These are phyloP conservation scores for Callinectes sapidus DNA, from an alignment of 2,888 invertebrate species.

Conservation along the genomic window DNA sequence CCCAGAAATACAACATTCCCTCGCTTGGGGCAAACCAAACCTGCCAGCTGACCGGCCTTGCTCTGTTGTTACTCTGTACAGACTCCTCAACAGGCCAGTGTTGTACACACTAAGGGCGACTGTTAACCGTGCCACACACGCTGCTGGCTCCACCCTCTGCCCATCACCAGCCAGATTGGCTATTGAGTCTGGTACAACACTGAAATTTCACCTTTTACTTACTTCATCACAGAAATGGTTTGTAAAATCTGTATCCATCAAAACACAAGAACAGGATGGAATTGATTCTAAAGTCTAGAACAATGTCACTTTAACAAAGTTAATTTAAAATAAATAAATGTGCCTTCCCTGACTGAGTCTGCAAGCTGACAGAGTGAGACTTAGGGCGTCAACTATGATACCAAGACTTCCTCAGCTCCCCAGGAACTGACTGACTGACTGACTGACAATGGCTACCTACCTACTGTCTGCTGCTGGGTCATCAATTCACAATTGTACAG, in stretches of 20 bases:
- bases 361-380: background rate
- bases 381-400: background rate
- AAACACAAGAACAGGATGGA: constrained; percentile 40
- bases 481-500: constrained; percentile 44
- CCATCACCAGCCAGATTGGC: background rate
- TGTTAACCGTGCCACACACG: background rate
- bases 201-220: constrained; percentile 34
- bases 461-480: constrained; percentile 4
- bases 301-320: background rate
- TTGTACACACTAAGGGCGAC: background rate
- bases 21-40: background rate
- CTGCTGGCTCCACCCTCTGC: background rate
- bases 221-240: constrained; percentile 24
- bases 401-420: constrained; percentile 14
- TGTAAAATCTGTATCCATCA: constrained; percentile 12
- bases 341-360: constrained; percentile 36
- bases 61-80: background rate
- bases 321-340: constrained; percentile 40
- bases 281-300: constrained; percentile 35
- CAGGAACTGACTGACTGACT: constrained; percentile 38
- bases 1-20: background rate
- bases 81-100: background rate
- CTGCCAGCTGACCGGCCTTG: background rate
- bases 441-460: constrained; percentile 4
- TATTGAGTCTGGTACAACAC: constrained; percentile 2